A percentile compares a stretch with the other conserved stretches of the same genome.
These are phyloP conservation scores for Cotesia glomerata DNA, from an alignment of 1,140 invertebrate species.

Conservation along the genomic window DNA sequence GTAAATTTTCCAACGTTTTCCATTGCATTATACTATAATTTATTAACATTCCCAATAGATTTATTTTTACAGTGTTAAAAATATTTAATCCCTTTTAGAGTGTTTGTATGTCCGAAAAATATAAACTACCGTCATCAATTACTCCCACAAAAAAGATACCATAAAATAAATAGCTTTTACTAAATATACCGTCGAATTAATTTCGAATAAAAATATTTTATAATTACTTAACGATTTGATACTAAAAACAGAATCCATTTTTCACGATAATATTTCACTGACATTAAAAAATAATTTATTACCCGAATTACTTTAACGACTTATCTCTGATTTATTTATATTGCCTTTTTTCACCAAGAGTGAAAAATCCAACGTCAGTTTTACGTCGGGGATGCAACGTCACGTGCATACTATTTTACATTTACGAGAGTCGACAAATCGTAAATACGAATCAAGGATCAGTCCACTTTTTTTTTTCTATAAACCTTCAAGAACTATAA, in stretches of 20 bases:
- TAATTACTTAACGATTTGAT: neutral
- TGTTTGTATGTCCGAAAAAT: no score
- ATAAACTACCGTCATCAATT: no score
- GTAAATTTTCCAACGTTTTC: no score
- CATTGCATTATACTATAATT: no score
- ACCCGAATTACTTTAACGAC: no score
- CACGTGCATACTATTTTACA: neutral
- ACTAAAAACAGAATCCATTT: neutral
- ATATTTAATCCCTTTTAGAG: no score
- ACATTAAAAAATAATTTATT: no score
- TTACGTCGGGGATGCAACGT: neutral
- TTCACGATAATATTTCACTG: neutral
- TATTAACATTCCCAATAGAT: no score
- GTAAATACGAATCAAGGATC: neutral
- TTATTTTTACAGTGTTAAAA: no score
- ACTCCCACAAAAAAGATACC: no score
- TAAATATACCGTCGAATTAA: no score
- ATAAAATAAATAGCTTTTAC: no score
- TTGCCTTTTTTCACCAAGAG: neutral
- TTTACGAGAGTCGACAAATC: conserved; percentile 4
- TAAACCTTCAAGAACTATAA: neutral
- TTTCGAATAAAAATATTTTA: neutral
- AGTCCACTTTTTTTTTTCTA: neutral
- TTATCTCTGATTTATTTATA: neutral
- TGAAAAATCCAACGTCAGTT: neutral